Evolutionary conservation across 2,888 invertebrate species (phyloP), one percentile per base, ranked within the genome.

Genomic region (Matsumyia berberina): DNA sequence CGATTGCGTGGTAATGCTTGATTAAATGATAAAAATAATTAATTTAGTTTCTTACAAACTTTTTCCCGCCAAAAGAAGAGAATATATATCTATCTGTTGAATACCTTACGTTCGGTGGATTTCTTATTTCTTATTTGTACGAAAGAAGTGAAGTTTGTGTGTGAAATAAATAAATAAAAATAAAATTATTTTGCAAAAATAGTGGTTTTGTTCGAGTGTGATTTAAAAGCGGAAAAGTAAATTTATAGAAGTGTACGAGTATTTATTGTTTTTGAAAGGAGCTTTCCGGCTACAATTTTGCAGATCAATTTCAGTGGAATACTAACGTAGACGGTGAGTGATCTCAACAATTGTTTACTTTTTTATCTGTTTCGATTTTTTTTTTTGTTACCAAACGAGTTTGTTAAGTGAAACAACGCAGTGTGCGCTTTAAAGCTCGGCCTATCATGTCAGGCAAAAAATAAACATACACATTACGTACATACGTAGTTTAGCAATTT

Each of bases 281-380:
- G 33, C 9, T 11, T 37, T 19, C 37, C 19, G 24, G 66, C 6
- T 24, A 15, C 29, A 12, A 49, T 24, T 53, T 17, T 55, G 31
- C 69, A 31, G 44, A 24, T 17, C n/a, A 33, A 6, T n/a, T 12
- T 55, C 44, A 69, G 44, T 17, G 69, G 69, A 69, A 55, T 57
- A 69, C 15, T 15, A 55, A 53, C n/a, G 7, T 6, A 69, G 3
- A 69, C 69, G 69, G 69, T 69, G 55, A 55, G 55, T 69, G 69
- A 55, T 53, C 19, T 55, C 31, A 55, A 9, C 55, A 44, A 17
- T 69, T 64, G 64, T 66, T 51, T 51, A 51, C 51, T 66, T 37
- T 51, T 37, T 51, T 29, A 51, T 66, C 29, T 51, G 29, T 31
- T 66, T 29, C 39, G n/a, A 33, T 51, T 29, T 24, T 35, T 51